These are phyloP conservation scores for Crocodylus rhombifer DNA, from an alignment of 2,797 vertebrate species.

Conservation along the genomic window DNA sequence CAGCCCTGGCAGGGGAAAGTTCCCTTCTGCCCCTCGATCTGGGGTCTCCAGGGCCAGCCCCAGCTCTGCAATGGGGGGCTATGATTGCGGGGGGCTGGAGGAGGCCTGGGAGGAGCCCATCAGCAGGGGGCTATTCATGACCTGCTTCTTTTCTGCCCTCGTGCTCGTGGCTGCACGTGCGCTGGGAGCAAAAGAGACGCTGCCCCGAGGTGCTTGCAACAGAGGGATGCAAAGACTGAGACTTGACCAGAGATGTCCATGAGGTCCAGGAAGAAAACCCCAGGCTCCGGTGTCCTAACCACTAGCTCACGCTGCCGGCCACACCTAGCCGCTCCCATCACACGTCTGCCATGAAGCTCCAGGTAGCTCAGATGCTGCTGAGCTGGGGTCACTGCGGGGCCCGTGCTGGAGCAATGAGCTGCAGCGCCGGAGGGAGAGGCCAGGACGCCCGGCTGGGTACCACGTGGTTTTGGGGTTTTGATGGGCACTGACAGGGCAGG, in stretches of 20 bases:
- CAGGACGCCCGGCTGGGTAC: too few species aligned
- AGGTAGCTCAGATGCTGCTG: too few species aligned
- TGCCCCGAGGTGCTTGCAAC: background rate
- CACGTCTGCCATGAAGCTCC: background rate
- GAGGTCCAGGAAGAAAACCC: background rate
- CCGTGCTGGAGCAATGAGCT: too few species aligned
- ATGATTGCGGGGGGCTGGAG: too few species aligned
- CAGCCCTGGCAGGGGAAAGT: background rate
- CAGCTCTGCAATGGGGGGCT: background rate
- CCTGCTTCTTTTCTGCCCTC: too few species aligned
- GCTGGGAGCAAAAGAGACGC: too few species aligned
- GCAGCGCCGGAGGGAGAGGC: too few species aligned
- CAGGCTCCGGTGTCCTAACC: background rate
- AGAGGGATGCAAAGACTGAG: background rate
- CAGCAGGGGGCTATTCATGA: background rate
- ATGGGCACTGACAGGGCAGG: too few species aligned
- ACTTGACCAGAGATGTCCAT: background rate
- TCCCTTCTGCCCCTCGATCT: background rate
- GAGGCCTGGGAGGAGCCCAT: background rate
- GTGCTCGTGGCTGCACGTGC: too few species aligned
- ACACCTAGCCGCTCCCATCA: background rate
- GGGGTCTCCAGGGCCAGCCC: background rate
- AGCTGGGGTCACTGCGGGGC: background rate
- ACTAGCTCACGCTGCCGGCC: background rate
- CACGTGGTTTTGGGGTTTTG: too few species aligned